Base-by-base conservation (phyloP, 2,113 vertebrate species). In the Caloenas nicobarica region DNA sequence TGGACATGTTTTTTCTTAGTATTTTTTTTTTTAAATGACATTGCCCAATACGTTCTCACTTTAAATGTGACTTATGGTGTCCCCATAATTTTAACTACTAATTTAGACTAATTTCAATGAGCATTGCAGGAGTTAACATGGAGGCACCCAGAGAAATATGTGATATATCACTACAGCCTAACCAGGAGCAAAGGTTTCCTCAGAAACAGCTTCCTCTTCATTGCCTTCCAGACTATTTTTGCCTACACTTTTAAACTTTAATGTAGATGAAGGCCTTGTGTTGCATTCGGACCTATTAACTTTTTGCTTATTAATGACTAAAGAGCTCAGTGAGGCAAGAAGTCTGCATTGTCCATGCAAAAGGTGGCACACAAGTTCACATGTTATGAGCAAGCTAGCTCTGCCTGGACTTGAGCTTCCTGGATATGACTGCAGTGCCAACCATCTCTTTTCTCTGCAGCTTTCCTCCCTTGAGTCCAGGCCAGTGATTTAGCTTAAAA, bases 281-380 rank as follows among this genome's bases (percentile, higher is more conserved):
- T 19, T 68, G 34, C 29, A 26, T 34, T 77, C 51, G 26, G 16
- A 40, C 3, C 5, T 40, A 48, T 24, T n/a, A 46, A 31, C 34
- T 62, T 85, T 79, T 77, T 13, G 17, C 9, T 82, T 40, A 13
- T 72, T 81, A 42, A 28, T 36, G 50, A 36, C 4, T 70, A 24
- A 80, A 13, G 51, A 90, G 40, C 13, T 51, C 57, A 68, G 18
- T 5, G 12, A 92, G 33, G 26, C 4, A 33, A 31, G 4, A 46
- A n/a, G 10, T 23, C 42, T 51, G 11, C 3, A 10, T 3, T 18
- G 26, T 7, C 53, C 9, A 2, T 9, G 19, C 1, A 5, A 50
- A 61, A 73, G 0, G 9, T 9, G 40, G 44, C 31, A 15, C n/a
- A 11, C 5, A 15, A 6, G 7, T 26, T 68, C 13, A 25, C 29